Evolutionary conservation across 2,888 invertebrate species (phyloP).

Genomic region (Cremastinae sp.): DNA sequence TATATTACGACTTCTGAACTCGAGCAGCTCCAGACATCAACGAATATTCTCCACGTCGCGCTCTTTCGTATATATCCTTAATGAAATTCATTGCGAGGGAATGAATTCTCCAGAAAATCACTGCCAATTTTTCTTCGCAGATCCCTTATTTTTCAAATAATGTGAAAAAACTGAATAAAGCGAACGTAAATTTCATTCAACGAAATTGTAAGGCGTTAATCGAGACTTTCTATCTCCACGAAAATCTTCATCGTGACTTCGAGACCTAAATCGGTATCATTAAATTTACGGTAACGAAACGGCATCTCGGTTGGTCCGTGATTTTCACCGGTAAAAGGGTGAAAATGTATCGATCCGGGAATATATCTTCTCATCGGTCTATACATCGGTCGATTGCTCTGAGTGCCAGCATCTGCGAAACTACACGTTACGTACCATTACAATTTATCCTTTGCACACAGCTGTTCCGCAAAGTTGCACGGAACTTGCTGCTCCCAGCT

Average conservation of each 20-base stretch:
- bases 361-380: neutral
- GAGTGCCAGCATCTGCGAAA: slow-evolving; percentile 3
- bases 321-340: neutral
- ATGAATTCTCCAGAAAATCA: slow-evolving; percentile 4
- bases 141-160: no score
- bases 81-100: slow-evolving; percentile 24
- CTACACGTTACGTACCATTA: slow-evolving; percentile 12
- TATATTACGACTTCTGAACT: slow-evolving; percentile 28
- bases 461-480: slow-evolving; percentile 5
- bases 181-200: no score
- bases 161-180: no score
- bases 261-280: neutral
- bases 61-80: neutral
- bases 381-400: neutral
- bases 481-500: slow-evolving; percentile 14
- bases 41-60: neutral
- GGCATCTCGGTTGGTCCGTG: neutral
- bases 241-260: neutral
- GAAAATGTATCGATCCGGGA: slow-evolving; percentile 4
- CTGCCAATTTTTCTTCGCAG: neutral
- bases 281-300: neutral
- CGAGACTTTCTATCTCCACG: neutral
- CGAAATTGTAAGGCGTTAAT: no score
- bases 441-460: slow-evolving; percentile 10
- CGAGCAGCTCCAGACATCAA: slow-evolving; percentile 19